Conservation (phyloP, 2,797 vertebrate species). For the Otolemur crassicaudatus region DNA sequence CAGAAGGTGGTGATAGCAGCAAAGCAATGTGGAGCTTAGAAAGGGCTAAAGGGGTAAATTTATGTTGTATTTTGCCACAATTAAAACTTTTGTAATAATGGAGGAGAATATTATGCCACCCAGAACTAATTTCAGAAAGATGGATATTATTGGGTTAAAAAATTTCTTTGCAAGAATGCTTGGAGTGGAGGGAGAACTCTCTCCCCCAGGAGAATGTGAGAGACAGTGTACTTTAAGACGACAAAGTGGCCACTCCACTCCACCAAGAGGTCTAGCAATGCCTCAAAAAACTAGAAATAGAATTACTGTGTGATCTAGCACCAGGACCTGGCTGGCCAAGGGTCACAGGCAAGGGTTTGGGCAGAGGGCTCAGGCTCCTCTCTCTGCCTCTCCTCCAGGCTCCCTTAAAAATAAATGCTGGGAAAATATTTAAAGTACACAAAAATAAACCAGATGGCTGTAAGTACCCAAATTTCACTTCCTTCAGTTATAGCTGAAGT, state of each 20-base stretch:
- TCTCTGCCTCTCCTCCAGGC: not conserved
- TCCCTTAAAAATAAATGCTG: not conserved
- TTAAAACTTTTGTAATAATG: not conserved
- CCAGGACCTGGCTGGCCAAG: no score
- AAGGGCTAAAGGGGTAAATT: no score
- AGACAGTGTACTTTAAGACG: not conserved
- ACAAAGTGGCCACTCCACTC: not conserved
- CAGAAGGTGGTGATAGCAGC: rapidly evolving
- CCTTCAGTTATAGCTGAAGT: not conserved
- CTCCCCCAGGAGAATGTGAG: not conserved
- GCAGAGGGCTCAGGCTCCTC: rapidly evolving
- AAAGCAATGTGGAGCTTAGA: not conserved
- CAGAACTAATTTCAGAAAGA: not conserved
- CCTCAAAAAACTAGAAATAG: no score
- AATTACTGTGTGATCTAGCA: no score
- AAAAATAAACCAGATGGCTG: not conserved
- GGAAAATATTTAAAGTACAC: not conserved
- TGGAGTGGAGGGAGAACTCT: not conserved
- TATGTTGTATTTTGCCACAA: not conserved
- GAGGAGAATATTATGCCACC: not conserved
- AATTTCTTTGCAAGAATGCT: not conserved
- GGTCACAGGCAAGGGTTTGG: not conserved
- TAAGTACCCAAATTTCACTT: not conserved
- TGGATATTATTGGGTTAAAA: not conserved
- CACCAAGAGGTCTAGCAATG: no score